Evolutionary conservation across 2,113 vertebrate species (phyloP), one percentile per base, ranked within the genome.

Genomic region (Sapayoa aenigma): DNA sequence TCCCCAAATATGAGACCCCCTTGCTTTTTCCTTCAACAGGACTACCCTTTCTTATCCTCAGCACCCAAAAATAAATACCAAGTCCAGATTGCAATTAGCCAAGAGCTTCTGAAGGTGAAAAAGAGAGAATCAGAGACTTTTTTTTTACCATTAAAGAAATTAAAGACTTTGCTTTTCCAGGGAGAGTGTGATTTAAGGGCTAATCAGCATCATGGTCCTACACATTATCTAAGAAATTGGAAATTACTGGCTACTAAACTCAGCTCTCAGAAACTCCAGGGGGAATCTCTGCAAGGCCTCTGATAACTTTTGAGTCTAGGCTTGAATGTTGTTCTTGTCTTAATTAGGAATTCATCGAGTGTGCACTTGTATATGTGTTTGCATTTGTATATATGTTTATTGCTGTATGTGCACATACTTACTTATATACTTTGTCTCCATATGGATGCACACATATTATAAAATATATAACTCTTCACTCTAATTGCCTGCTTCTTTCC

Each of bases 221-320:
- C 90, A 97, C 53, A 96, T 96, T 98, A 97, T 97, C 94, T 96
- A 97, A 96, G 94, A 97, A 97, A 97, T 93, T 96, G 93, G 93
- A 98, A 98, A 98, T 97, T 97, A 95, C 96, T 97, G 96, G 91
- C 89, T 95, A 96, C 94, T 90, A 96, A 96, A 95, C 95, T 21
- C 68, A 92, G 94, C 87, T 94, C 88, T 97, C 82, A 85, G 90
- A 94, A 96, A 95, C 93, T 98, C 96, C 97, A 89, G 95, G 88
- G 97, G 96, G 90, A 96, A 96, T 96, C 97, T 97, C 97, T 97
- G 96, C 89, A 97, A 96, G 92, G 81, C 90, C 69, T 95, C 94
- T 97, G 97, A 97, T 97, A 97, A 97, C 87, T 97, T 97, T 93
- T 77, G 79, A 95, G 84, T 89, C 59, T 44, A 17, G 8, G 15